Percentiles rank a stretch among this genome's conserved stretches.
These are phyloP conservation scores for Himalopsyche kuldschensis DNA, from an alignment of 2,888 invertebrate species.

Conservation along the genomic window DNA sequence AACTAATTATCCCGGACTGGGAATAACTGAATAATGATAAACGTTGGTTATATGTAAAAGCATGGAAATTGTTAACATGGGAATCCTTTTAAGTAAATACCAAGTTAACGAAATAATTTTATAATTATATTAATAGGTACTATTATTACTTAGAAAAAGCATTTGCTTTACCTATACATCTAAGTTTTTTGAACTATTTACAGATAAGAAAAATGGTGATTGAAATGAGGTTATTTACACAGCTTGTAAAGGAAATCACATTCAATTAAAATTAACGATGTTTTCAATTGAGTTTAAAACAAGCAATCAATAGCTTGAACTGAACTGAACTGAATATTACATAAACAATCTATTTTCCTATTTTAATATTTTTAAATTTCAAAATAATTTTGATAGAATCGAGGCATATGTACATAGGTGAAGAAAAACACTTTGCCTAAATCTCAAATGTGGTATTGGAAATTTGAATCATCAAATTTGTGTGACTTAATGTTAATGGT, in stretches of 20 bases:
- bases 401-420: too few species aligned
- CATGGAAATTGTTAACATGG: background rate
- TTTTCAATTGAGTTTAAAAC: too few species aligned
- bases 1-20: slow-evolving; percentile 27
- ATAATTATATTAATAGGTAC: background rate
- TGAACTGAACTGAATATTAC: too few species aligned
- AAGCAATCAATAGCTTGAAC: too few species aligned
- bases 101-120: background rate
- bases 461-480: too few species aligned
- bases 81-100: slow-evolving; percentile 2
- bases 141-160: background rate
- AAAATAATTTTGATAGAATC: too few species aligned
- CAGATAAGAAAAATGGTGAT: background rate
- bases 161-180: background rate
- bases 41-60: slow-evolving; percentile 15
- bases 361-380: too few species aligned
- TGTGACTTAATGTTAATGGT: too few species aligned
- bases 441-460: too few species aligned
- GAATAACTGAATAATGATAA: slow-evolving; percentile 36
- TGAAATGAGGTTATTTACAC: background rate
- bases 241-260: background rate
- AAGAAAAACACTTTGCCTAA: too few species aligned
- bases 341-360: too few species aligned
- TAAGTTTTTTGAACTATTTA: background rate
- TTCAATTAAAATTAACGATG: background rate